These are phyloP conservation scores for Carpatolechia fugitivella DNA, from an alignment of 2,888 invertebrate genomes.

Conservation along the genomic window DNA sequence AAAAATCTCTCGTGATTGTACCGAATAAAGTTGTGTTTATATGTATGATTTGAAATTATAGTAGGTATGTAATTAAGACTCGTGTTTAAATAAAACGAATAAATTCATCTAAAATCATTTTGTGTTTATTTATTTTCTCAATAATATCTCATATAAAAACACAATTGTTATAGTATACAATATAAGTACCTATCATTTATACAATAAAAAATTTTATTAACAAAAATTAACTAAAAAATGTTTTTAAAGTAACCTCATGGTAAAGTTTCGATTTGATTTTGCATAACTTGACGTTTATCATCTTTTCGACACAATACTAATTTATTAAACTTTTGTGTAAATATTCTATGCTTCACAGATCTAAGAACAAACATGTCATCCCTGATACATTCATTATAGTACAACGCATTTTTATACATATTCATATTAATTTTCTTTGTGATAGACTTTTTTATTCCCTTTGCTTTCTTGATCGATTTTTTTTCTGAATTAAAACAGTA, in stretches of 20 bases:
- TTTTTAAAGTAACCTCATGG: slow-evolving; percentile 7
- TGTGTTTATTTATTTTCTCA: too few relatives aligned
- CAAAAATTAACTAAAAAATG: too few relatives aligned
- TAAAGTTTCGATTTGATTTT: slow-evolving; percentile 6
- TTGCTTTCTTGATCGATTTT: slow-evolving; percentile 9
- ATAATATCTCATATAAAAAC: too few relatives aligned
- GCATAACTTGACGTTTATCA: slow-evolving; percentile 3
- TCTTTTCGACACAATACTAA: slow-evolving; percentile 10
- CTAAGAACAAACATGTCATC: not conserved
- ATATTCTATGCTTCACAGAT: slow-evolving; percentile 13
- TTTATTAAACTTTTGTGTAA: slow-evolving; percentile 9
- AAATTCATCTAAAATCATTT: too few relatives aligned
- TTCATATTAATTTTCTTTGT: not conserved
- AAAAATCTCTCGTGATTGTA: too few relatives aligned
- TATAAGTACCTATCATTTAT: too few relatives aligned
- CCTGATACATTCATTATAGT: not conserved
- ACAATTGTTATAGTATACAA: too few relatives aligned
- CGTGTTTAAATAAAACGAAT: too few relatives aligned
- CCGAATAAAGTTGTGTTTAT: too few relatives aligned
- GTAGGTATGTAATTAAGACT: too few relatives aligned
- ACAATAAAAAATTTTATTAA: too few relatives aligned
- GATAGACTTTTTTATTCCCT: slow-evolving; percentile 3
- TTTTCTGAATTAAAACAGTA: slow-evolving; percentile 12
- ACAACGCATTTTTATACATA: slow-evolving; percentile 7
- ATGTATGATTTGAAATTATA: too few relatives aligned